phyloP scores from a whole-genome alignment of 2,797 vertebrate genomes.

The Petrocephalus sullivani region DNA sequence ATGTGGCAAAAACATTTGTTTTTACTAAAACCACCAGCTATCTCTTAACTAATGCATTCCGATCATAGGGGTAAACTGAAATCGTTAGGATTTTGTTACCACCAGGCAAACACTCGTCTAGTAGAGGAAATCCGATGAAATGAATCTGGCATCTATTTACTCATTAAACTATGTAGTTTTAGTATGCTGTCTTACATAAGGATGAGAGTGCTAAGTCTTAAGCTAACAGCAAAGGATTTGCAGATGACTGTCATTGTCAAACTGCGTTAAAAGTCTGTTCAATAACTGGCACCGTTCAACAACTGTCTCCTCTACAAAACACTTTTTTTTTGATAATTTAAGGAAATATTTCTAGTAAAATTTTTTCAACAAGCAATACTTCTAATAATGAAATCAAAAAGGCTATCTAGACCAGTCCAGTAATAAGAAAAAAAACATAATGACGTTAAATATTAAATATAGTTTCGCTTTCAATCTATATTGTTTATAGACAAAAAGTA shows the following conservation, averaged over 20 bases:
- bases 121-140: not conserved
- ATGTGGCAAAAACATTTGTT: not conserved
- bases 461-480: not conserved
- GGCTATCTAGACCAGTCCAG: conserved; percentile 27
- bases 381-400: conserved; percentile 22
- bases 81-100: not conserved
- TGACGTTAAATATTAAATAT: not conserved
- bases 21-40: not conserved
- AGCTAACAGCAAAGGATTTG: not conserved
- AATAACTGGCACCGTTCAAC: not conserved
- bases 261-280: not conserved
- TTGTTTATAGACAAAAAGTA: conserved; percentile 43
- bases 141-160: not conserved
- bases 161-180: not conserved
- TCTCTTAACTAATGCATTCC: not conserved
- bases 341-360: not conserved
- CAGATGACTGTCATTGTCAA: not conserved
- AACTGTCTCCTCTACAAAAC: not conserved
- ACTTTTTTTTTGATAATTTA: not conserved
- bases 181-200: not conserved
- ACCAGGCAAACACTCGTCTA: not conserved
- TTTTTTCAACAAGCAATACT: conserved; percentile 29
- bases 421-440: conserved; percentile 29
- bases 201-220: not conserved
- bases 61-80: not conserved